phyloP scores from a whole-genome alignment of 2,888 invertebrate genomes.

The Hypomecis punctinalis region DNA sequence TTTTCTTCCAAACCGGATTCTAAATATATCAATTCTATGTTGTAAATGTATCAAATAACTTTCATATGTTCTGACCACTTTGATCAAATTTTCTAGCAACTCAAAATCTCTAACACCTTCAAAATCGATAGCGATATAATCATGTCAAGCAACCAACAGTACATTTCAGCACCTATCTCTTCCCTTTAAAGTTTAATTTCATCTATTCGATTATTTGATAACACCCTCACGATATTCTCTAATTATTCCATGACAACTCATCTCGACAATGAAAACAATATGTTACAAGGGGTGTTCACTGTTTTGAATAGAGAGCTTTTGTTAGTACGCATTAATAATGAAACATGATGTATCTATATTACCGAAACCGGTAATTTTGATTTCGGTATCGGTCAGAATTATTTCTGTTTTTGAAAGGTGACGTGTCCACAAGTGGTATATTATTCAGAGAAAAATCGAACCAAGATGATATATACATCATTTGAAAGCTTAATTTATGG shows the following conservation, averaged over 20 bases:
- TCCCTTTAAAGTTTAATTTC: conserved; percentile 10
- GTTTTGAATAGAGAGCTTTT: conserved; percentile 6
- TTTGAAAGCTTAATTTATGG: too few relatives aligned
- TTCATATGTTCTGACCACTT: conserved; percentile 25
- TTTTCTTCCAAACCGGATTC: too few relatives aligned
- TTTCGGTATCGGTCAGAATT: too few relatives aligned
- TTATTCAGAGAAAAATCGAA: too few relatives aligned
- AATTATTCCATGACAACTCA: conserved; percentile 66
- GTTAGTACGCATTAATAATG: background rate
- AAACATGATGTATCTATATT: background rate
- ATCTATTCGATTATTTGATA: background rate
- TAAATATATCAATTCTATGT: too few relatives aligned
- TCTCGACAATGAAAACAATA: conserved; percentile 57
- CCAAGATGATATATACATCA: too few relatives aligned
- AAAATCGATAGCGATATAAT: conserved; percentile 47
- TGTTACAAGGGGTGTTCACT: conserved; percentile 46
- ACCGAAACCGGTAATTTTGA: background rate
- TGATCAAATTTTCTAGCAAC: conserved; percentile 41
- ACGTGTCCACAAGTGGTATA: too few relatives aligned
- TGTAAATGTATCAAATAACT: too few relatives aligned
- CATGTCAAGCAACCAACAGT: conserved; percentile 30
- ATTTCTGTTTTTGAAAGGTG: too few relatives aligned
- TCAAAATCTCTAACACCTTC: conserved; percentile 40
- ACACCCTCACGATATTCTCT: conserved; percentile 52
- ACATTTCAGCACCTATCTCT: conserved; percentile 4